Evolutionary conservation across 2,888 invertebrate genomes (phyloP).

Genomic region (Gymnocheta viridis): DNA sequence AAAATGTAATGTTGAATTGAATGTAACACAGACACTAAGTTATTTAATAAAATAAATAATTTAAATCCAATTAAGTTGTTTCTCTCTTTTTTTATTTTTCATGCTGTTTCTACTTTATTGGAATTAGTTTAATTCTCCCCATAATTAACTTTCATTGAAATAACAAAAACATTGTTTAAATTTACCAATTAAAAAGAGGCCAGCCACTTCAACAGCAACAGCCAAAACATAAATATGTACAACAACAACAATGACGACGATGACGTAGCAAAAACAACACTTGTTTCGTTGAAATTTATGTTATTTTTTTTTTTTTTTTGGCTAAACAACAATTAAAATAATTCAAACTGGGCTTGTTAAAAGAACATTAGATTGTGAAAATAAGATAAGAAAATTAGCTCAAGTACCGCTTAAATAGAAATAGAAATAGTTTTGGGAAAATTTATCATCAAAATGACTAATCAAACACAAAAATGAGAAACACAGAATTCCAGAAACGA

Average conservation of each 20-base stretch:
- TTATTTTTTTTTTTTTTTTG: slow-evolving; percentile 35
- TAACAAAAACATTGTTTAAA: slow-evolving; percentile 34
- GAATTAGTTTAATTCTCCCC: slow-evolving; percentile 36
- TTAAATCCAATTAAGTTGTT: slow-evolving; percentile 33
- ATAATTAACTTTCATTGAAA: slow-evolving; percentile 47
- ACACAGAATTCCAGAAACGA: background rate
- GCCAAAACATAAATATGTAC: slow-evolving; percentile 12
- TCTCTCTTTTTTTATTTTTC: background rate
- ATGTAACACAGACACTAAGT: background rate
- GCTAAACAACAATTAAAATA: slow-evolving; percentile 29
- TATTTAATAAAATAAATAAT: background rate
- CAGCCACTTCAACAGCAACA: slow-evolving; percentile 60
- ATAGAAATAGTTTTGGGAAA: slow-evolving; percentile 24
- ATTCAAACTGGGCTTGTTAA: slow-evolving; percentile 65
- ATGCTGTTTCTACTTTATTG: slow-evolving; percentile 15
- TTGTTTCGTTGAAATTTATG: slow-evolving; percentile 25
- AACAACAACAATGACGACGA: slow-evolving; percentile 50
- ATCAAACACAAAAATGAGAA: slow-evolving; percentile 23
- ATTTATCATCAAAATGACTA: slow-evolving; percentile 35
- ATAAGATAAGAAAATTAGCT: slow-evolving; percentile 64
- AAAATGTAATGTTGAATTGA: background rate
- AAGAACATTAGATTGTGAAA: slow-evolving; percentile 65
- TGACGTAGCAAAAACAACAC: slow-evolving; percentile 57
- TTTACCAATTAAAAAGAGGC: slow-evolving; percentile 64
- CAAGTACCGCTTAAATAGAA: slow-evolving; percentile 57